These are phyloP conservation scores for Calameuta idolon DNA, from an alignment of 2,888 invertebrate genomes.

Conservation along the genomic window DNA sequence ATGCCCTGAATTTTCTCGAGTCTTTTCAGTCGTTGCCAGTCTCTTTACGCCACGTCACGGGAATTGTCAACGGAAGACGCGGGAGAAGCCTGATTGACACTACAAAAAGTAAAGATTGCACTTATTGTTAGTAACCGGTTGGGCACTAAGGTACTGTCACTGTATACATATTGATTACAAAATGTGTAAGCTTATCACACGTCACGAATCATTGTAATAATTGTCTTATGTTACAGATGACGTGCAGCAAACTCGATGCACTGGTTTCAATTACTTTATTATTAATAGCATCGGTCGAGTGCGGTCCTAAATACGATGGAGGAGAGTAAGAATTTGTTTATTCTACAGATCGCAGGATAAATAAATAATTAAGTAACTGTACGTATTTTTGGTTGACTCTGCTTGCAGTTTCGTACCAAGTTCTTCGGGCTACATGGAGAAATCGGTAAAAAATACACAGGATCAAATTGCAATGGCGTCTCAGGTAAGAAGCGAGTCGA, in stretches of 20 bases:
- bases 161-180: neutral
- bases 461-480: slow-evolving; percentile 59
- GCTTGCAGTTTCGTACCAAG: slow-evolving; percentile 67
- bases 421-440: slow-evolving; percentile 55
- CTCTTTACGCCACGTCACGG: slow-evolving; percentile 13
- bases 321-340: slow-evolving; percentile 50
- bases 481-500: slow-evolving; percentile 37
- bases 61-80: neutral
- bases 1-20: slow-evolving; percentile 41
- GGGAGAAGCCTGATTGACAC: neutral
- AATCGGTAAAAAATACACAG: slow-evolving; percentile 46
- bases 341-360: neutral
- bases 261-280: slow-evolving; percentile 7
- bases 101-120: neutral
- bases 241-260: slow-evolving; percentile 14
- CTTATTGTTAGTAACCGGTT: neutral
- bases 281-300: slow-evolving; percentile 36
- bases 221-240: slow-evolving; percentile 40
- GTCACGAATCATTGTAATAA: neutral
- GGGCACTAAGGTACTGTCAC: neutral
- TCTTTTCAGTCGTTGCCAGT: slow-evolving; percentile 51
- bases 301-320: slow-evolving; percentile 57
- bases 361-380: neutral
- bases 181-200: neutral
- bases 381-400: neutral